Conservation (phyloP, 1,140 invertebrate genomes). For the Monochamus saltuarius region DNA sequence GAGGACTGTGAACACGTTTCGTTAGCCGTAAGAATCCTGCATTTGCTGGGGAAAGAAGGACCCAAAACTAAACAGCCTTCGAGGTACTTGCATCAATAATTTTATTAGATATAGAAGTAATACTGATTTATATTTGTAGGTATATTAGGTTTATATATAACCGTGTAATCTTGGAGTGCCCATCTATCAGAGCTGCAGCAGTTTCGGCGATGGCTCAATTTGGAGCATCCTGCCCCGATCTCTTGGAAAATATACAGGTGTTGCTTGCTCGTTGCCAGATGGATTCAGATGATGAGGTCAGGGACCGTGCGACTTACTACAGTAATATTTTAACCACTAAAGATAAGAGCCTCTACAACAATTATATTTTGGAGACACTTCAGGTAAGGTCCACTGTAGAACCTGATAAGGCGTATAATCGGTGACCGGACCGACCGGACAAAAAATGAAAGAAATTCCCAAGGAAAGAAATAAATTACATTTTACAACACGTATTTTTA, state of each 20-base stretch:
- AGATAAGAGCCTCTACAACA: constrained; percentile 69
- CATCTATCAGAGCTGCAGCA: constrained; percentile 91
- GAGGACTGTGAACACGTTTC: constrained; percentile 99
- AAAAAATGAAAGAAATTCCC: too few relatives aligned
- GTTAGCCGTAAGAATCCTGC: constrained; percentile 94
- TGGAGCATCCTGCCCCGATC: constrained; percentile 89
- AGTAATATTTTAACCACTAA: constrained; percentile 75
- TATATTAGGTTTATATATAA: constrained; percentile 99
- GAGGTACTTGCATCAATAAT: constrained; percentile 50
- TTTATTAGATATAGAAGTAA: not conserved
- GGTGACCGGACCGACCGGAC: too few relatives aligned
- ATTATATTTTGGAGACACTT: constrained; percentile 80
- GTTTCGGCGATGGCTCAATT: constrained; percentile 97
- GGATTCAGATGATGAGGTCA: constrained; percentile 97
- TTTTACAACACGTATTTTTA: too few relatives aligned
- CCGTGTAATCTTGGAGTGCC: constrained; percentile 94
- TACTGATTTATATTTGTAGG: constrained; percentile 47
- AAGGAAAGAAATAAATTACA: too few relatives aligned
- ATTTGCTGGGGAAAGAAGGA: constrained; percentile 96
- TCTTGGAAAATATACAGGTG: constrained; percentile 86
- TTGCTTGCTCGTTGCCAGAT: constrained; percentile 85
- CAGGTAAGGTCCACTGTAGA: constrained; percentile 58
- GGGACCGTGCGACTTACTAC: constrained; percentile 98
- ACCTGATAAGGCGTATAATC: too few relatives aligned
- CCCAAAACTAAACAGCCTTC: constrained; percentile 92